Conservation (phyloP, 2,797 vertebrate genomes). For the Erethizon dorsatum region DNA sequence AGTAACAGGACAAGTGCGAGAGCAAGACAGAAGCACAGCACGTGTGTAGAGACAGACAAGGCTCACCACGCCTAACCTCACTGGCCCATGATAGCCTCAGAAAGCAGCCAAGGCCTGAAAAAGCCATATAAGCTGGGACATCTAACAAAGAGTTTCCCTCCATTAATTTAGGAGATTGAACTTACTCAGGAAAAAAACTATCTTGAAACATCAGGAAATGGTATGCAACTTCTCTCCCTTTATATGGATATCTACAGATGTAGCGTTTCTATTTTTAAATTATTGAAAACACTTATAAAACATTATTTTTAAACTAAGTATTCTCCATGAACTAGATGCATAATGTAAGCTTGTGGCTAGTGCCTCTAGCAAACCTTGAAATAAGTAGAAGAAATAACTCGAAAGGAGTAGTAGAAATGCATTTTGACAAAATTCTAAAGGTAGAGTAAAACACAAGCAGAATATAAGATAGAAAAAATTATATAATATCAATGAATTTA, state of each 20-base stretch:
- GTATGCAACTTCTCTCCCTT: not conserved
- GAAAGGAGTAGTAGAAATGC: not conserved
- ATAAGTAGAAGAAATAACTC: not conserved
- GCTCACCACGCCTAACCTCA: not conserved
- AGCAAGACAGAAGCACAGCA: not conserved
- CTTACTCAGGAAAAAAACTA: not conserved
- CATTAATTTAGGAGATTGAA: not conserved
- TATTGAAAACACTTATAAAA: conserved; percentile 40
- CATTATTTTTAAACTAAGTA: conserved; percentile 22
- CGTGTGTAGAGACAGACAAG: not conserved
- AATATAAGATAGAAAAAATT: not conserved
- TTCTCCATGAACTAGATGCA: not conserved
- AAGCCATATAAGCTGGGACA: not conserved
- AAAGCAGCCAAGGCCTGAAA: not conserved
- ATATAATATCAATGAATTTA: not conserved
- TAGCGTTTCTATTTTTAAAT: conserved; percentile 42
- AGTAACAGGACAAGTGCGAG: not conserved
- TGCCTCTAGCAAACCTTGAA: not conserved
- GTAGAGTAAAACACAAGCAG: conserved; percentile 17
- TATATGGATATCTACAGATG: not conserved
- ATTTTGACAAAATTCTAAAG: conserved; percentile 39
- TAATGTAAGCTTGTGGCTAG: not conserved
- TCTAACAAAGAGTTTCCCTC: not conserved
- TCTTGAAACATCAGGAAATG: conserved; percentile 9
- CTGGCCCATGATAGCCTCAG: not conserved